Conservation (phyloP, 1,140 invertebrate genomes). For the Brachionus asplanchnoidis region DNA sequence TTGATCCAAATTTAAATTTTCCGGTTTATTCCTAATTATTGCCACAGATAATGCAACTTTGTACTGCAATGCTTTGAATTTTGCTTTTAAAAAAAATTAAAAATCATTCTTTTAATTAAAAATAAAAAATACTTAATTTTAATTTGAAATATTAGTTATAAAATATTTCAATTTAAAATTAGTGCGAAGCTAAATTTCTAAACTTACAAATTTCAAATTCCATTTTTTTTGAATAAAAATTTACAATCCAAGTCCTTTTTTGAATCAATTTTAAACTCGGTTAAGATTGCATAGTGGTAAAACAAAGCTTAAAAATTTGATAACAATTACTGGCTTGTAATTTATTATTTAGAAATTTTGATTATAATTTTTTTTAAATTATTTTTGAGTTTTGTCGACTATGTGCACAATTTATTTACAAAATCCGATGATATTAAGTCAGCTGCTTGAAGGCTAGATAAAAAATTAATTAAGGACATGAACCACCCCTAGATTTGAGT, state of each 20-base stretch:
- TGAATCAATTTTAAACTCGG: background rate
- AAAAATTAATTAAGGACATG: too few species aligned
- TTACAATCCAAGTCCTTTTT: background rate
- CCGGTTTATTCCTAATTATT: constrained; percentile 17
- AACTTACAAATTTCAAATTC: constrained; percentile 40
- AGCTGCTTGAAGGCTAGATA: too few species aligned
- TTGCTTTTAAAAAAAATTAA: background rate
- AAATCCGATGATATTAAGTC: too few species aligned
- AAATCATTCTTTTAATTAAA: background rate
- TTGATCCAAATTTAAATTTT: background rate
- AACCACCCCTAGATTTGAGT: too few species aligned
- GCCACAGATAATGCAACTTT: constrained; percentile 10
- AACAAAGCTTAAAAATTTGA: background rate
- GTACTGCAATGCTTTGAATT: background rate
- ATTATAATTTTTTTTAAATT: background rate
- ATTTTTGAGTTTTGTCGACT: background rate
- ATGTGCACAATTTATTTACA: too few species aligned
- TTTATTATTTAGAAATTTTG: background rate
- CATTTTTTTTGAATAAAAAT: constrained; percentile 3
- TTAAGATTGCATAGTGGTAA: background rate
- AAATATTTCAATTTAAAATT: background rate
- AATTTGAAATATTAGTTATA: too few species aligned
- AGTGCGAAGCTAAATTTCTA: background rate
- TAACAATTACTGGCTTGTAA: background rate
- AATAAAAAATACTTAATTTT: background rate